Evolutionary conservation across 2,113 vertebrate species (phyloP).

Genomic region (Hymenochirus boettgeri): DNA sequence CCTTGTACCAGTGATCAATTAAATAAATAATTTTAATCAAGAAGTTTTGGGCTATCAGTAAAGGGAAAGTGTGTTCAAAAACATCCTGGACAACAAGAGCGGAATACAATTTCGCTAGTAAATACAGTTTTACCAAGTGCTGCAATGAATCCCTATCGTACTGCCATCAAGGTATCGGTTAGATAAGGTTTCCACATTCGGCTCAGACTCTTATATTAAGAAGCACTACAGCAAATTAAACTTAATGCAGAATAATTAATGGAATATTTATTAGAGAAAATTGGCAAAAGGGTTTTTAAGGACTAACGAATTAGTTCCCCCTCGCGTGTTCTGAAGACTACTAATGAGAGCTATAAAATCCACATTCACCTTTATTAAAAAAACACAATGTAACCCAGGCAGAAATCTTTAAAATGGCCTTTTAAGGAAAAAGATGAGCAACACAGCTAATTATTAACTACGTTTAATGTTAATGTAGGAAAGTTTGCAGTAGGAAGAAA

Average conservation of each 20-base stretch:
- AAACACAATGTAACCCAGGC: neutral
- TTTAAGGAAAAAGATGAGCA: neutral
- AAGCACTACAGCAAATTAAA: slow-evolving; percentile 39
- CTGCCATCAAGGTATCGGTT: slow-evolving; percentile 2
- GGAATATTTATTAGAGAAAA: slow-evolving; percentile 39
- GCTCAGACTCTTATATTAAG: slow-evolving; percentile 18
- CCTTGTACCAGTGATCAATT: too few species aligned
- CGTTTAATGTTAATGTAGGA: too few species aligned
- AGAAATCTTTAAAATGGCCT: neutral
- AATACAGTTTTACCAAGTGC: neutral
- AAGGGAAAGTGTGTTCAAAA: too few species aligned
- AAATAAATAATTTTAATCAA: too few species aligned
- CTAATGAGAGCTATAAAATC: slow-evolving; percentile 1
- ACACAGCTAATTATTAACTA: too few species aligned
- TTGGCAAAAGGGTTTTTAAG: slow-evolving; percentile 29
- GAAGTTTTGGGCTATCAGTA: too few species aligned
- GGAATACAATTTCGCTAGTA: too few species aligned
- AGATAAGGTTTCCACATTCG: slow-evolving; percentile 6
- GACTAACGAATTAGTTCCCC: neutral
- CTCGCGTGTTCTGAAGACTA: neutral
- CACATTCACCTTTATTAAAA: neutral
- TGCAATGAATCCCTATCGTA: neutral
- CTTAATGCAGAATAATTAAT: slow-evolving; percentile 42
- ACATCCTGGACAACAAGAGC: too few species aligned
- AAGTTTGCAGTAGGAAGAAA: too few species aligned